Conservation (phyloP, 2,113 vertebrate species). For the Phyllostomus hastatus region DNA sequence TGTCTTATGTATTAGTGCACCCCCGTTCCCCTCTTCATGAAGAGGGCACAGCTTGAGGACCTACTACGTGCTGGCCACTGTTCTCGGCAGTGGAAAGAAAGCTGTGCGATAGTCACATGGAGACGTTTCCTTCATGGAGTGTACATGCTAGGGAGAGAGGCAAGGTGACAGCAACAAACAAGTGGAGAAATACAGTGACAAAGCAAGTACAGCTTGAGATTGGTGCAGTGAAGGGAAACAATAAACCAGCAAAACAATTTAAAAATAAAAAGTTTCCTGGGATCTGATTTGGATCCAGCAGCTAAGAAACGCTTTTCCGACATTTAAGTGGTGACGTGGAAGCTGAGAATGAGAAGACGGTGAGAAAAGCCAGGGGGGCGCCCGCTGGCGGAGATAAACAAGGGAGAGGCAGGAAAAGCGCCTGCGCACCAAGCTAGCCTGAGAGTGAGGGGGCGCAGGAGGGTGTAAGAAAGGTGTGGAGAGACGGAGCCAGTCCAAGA, state of each 20-base stretch:
- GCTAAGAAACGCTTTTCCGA: neutral
- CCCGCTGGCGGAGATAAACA: neutral
- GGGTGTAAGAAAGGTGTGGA: neutral
- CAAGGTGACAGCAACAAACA: neutral
- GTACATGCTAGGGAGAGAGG: neutral
- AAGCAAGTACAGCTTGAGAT: neutral
- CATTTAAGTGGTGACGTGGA: neutral
- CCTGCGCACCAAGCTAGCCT: too few species aligned
- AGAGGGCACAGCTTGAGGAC: neutral
- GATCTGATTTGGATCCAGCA: neutral
- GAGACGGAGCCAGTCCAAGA: neutral
- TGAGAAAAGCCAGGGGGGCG: neutral
- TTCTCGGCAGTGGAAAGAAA: neutral
- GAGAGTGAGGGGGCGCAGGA: neutral
- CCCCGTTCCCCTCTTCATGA: neutral
- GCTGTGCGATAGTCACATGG: neutral
- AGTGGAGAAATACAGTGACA: neutral
- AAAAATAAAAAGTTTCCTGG: neutral
- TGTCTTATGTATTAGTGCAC: neutral
- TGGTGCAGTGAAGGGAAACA: neutral
- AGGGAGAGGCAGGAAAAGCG: fast-evolving
- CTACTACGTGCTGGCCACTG: neutral
- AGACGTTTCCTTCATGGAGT: neutral
- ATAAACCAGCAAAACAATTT: neutral
- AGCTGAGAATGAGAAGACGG: neutral